These are phyloP conservation scores for Dinoponera quadriceps DNA, from an alignment of 1,140 invertebrate genomes.

Conservation along the genomic window DNA sequence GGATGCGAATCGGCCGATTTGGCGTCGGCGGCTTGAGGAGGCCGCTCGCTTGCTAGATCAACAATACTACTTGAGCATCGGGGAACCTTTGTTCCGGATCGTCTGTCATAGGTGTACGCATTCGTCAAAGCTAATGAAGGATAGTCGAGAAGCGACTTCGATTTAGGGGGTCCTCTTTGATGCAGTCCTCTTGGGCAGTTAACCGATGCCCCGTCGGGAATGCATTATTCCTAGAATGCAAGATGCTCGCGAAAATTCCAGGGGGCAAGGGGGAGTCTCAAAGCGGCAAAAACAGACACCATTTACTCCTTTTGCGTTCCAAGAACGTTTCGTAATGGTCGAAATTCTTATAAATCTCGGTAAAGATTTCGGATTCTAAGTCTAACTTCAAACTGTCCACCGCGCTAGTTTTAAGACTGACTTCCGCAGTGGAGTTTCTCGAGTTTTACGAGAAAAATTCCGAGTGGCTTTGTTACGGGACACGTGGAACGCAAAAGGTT, in stretches of 20 bases:
- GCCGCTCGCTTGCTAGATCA: constrained; percentile 24
- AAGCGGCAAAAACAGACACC: no score
- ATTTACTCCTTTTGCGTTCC: no score
- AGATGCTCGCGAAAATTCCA: background rate
- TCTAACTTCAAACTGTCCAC: no score
- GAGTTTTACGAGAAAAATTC: no score
- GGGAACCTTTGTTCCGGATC: constrained; percentile 47
- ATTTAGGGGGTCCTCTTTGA: constrained; percentile 52
- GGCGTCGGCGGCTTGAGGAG: constrained; percentile 23
- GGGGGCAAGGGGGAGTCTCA: background rate
- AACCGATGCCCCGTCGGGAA: background rate
- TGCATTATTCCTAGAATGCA: constrained; percentile 1
- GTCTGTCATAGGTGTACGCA: constrained; percentile 11
- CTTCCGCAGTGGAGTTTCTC: no score
- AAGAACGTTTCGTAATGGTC: no score
- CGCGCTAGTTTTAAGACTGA: no score
- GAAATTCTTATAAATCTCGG: no score
- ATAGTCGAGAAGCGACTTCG: constrained; percentile 59
- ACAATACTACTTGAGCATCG: constrained; percentile 11
- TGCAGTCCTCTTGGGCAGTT: constrained; percentile 45
- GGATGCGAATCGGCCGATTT: constrained; percentile 28
- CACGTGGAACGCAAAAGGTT: no score
- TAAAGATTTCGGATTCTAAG: no score
- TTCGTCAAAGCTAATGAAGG: constrained; percentile 64
- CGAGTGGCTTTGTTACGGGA: no score